These are phyloP conservation scores for Halichoerus grypus DNA, from an alignment of 2,113 vertebrate species.

Conservation along the genomic window DNA sequence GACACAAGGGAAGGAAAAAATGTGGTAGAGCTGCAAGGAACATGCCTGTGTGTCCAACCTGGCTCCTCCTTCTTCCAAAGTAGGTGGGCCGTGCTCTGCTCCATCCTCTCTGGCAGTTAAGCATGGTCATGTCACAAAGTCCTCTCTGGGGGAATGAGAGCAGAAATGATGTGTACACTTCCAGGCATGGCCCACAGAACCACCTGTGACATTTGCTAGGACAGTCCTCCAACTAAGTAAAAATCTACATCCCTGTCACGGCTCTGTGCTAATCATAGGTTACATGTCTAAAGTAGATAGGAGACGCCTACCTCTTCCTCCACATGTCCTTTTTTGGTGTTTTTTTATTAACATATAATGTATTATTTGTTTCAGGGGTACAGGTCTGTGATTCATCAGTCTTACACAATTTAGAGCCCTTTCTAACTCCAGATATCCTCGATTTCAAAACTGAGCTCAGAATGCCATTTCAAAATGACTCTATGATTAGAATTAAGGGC, in stretches of 20 bases:
- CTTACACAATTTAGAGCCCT: not conserved
- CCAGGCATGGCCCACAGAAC: not conserved
- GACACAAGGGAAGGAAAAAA: not conserved
- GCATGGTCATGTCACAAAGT: not conserved
- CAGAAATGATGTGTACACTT: not conserved
- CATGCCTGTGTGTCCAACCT: not conserved
- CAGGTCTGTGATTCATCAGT: no score
- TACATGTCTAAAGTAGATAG: not conserved
- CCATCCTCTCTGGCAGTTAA: not conserved
- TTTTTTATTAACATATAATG: no score
- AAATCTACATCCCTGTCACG: not conserved
- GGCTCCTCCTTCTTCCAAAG: not conserved
- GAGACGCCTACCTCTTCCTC: not conserved
- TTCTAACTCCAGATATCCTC: not conserved
- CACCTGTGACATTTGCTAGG: not conserved
- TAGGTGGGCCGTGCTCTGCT: accelerated
- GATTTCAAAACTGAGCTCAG: not conserved
- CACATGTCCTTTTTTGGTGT: no score
- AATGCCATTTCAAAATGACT: not conserved
- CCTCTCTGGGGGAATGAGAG: not conserved
- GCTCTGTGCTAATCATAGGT: not conserved
- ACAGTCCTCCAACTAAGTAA: not conserved
- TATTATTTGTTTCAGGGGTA: no score
- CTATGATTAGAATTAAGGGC: not conserved
- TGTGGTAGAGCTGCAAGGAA: not conserved